Evolutionary conservation across 2,888 invertebrate genomes (phyloP).

Genomic region (Ommatoiulus sabulosus): DNA sequence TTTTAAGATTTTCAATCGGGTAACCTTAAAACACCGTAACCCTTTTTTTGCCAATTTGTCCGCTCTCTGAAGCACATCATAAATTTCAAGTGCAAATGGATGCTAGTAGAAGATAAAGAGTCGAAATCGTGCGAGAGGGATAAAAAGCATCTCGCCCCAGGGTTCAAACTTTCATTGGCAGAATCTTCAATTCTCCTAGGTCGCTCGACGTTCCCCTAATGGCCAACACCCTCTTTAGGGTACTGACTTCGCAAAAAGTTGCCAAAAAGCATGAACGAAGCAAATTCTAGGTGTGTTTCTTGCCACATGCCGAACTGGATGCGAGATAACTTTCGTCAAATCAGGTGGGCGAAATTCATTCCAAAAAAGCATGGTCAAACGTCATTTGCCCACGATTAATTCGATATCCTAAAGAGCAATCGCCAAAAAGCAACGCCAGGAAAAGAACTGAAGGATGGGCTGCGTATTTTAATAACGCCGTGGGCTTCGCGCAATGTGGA

Average conservation of each 20-base stretch:
- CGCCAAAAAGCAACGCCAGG: background rate
- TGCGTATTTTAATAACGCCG: background rate
- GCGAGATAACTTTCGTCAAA: background rate
- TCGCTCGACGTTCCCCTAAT: background rate
- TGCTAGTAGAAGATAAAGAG: background rate
- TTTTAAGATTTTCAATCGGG: background rate
- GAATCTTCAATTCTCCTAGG: background rate
- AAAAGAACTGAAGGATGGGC: background rate
- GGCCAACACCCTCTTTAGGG: conserved; percentile 17
- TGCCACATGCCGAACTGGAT: background rate
- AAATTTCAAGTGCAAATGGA: background rate
- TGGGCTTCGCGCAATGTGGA: background rate
- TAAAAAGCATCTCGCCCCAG: background rate
- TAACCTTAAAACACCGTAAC: conserved; percentile 38
- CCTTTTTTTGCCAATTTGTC: background rate
- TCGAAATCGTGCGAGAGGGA: background rate
- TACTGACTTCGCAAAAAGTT: background rate
- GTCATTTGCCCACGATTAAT: background rate
- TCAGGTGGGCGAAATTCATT: background rate
- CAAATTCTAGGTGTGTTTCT: background rate
- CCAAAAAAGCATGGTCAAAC: background rate
- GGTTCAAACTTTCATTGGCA: conserved; percentile 28
- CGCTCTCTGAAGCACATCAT: background rate
- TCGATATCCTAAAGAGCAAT: background rate
- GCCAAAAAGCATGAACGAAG: background rate